Conservation (phyloP, 2,797 vertebrate genomes). For the Thaleichthys pacificus region DNA sequence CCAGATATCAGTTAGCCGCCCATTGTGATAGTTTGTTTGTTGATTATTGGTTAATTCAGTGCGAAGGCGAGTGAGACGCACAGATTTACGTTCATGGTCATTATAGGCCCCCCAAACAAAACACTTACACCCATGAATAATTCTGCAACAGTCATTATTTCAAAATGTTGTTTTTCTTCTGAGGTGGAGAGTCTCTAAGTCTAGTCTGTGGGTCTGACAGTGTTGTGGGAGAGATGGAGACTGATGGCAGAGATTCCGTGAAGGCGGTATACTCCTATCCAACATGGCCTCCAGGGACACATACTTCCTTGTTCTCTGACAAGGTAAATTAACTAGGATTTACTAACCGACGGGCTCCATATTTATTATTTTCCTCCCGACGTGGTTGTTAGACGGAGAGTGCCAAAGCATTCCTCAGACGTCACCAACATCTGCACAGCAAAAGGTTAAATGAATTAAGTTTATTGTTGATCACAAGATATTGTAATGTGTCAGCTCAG, state of each 20-base stretch:
- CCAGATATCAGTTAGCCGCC: conserved; percentile 24
- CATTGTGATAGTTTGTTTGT: background rate
- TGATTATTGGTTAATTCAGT: background rate
- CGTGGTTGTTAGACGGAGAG: conserved; percentile 29
- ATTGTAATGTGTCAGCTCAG: conserved; percentile 57
- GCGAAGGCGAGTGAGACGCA: background rate
- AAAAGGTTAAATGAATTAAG: background rate
- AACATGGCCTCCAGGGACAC: conserved; percentile 65
- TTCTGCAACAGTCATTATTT: background rate
- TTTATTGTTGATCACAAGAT: background rate
- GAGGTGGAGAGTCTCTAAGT: conserved; percentile 35
- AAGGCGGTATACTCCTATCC: conserved; percentile 69
- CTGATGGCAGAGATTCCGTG: conserved; percentile 68
- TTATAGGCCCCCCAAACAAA: background rate
- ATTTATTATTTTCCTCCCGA: conserved; percentile 47
- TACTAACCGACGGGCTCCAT: conserved; percentile 61
- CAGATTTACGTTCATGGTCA: background rate
- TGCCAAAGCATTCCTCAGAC: conserved; percentile 34
- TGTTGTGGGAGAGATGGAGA: conserved; percentile 66
- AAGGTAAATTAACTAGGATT: conserved; percentile 73
- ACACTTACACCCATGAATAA: background rate
- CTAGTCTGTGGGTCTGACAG: conserved; percentile 52
- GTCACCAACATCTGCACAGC: conserved; percentile 2
- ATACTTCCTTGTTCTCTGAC: conserved; percentile 72
- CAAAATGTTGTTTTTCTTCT: background rate